Percentiles rank a stretch among this genome's conserved stretches.
phyloP scores from a whole-genome alignment of 2,888 invertebrate species.

The Agapetus fuscipes region DNA sequence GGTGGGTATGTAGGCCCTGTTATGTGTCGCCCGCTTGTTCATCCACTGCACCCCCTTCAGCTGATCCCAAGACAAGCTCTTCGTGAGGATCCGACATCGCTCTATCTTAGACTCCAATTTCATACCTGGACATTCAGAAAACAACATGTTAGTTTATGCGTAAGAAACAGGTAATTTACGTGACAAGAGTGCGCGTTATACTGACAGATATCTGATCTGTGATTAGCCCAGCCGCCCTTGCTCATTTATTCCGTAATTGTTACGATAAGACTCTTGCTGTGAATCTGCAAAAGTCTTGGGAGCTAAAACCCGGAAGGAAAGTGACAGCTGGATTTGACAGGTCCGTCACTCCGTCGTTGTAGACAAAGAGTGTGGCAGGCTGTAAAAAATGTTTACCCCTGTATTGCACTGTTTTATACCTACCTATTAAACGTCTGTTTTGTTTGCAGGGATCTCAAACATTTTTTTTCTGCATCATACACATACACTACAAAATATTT shows the following conservation, averaged over 20 bases:
- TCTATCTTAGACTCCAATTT: constrained; percentile 16
- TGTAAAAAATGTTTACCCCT: too few species aligned
- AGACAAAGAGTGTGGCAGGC: too few species aligned
- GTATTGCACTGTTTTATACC: too few species aligned
- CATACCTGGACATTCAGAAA: constrained; percentile 16
- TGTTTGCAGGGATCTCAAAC: too few species aligned
- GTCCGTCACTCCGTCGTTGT: too few species aligned
- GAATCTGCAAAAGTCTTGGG: too few species aligned
- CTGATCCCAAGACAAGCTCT: constrained; percentile 14
- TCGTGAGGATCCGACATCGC: constrained; percentile 12
- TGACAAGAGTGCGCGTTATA: background rate
- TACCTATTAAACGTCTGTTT: too few species aligned
- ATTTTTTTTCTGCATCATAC: too few species aligned
- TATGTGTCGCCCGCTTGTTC: constrained; percentile 62
- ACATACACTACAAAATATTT: too few species aligned
- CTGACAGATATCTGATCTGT: constrained; percentile 11
- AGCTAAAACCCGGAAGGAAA: background rate
- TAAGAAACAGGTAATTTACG: background rate
- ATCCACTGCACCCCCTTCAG: constrained; percentile 57
- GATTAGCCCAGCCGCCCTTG: constrained; percentile 7
- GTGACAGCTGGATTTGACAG: background rate
- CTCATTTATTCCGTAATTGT: constrained; percentile 15
- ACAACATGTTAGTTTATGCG: too few species aligned
- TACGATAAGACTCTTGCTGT: too few species aligned
- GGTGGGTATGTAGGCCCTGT: constrained; percentile 80